phyloP scores from a whole-genome alignment of 2,113 vertebrate species.

The Numenius arquata region DNA sequence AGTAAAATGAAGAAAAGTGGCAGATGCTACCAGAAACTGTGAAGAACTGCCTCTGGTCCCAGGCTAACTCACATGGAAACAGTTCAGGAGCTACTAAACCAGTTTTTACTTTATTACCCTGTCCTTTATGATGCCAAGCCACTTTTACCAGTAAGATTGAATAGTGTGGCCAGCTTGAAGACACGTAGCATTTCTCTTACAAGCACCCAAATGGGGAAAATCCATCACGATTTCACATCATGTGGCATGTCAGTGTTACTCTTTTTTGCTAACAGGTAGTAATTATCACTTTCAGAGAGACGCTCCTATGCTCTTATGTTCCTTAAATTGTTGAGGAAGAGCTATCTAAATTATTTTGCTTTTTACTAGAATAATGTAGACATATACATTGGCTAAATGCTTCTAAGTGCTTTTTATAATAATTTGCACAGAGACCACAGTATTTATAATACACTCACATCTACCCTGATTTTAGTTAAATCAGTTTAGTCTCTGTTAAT shows the following conservation, averaged over 20 bases:
- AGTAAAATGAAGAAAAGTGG: neutral
- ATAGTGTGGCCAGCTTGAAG: neutral
- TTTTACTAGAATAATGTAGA: neutral
- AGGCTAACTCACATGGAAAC: neutral
- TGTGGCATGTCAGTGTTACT: neutral
- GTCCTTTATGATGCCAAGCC: neutral
- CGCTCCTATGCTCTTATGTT: neutral
- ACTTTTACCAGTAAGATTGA: neutral
- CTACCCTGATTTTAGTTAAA: neutral
- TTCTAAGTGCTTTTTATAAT: neutral
- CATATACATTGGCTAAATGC: neutral
- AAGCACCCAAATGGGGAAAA: neutral
- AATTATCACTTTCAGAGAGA: neutral
- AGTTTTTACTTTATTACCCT: neutral
- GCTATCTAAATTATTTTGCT: neutral
- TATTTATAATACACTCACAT: neutral
- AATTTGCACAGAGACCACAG: neutral
- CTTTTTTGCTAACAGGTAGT: neutral
- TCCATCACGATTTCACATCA: neutral
- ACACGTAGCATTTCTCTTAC: neutral
- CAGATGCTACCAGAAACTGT: neutral
- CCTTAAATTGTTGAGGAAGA: neutral
- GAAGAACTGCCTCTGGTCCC: neutral
- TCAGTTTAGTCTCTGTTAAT: accelerated
- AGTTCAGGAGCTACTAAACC: neutral